A percentile compares a stretch with the other conserved stretches of the same genome.
phyloP scores from a whole-genome alignment of 1,140 invertebrate genomes.

The Chrysopa pallens region DNA sequence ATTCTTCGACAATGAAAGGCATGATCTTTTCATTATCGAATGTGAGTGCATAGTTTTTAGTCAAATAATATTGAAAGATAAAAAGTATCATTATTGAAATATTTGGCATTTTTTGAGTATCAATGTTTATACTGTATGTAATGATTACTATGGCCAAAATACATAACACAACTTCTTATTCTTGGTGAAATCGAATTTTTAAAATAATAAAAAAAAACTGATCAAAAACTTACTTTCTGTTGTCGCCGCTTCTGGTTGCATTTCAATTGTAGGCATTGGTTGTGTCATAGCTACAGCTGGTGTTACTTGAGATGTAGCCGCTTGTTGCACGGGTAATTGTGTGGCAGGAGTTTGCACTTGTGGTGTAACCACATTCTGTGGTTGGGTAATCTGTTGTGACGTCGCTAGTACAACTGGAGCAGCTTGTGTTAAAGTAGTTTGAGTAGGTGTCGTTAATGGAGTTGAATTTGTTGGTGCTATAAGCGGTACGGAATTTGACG shows the following conservation, averaged over 20 bases:
- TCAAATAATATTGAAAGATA: too few relatives aligned
- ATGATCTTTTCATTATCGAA: too few relatives aligned
- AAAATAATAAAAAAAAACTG: too few relatives aligned
- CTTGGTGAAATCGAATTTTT: too few relatives aligned
- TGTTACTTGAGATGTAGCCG: constrained; percentile 6
- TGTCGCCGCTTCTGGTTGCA: constrained; percentile 11
- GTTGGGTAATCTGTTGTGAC: constrained; percentile 6
- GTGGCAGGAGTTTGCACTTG: background rate
- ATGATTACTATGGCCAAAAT: too few relatives aligned
- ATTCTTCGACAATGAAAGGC: too few relatives aligned
- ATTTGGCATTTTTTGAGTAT: too few relatives aligned
- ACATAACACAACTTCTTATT: too few relatives aligned
- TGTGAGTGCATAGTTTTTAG: too few relatives aligned
- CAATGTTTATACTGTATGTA: too few relatives aligned
- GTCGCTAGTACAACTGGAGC: constrained; percentile 10
- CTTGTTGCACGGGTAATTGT: too few relatives aligned
- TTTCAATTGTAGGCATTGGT: constrained; percentile 5
- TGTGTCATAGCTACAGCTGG: background rate
- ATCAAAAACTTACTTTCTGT: constrained; percentile 12
- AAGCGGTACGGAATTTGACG: constrained; percentile 8
- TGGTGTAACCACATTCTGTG: constrained; percentile 7
- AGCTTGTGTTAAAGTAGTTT: constrained; percentile 12
- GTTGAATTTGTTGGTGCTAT: background rate
- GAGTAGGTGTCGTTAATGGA: background rate
- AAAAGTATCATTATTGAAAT: too few relatives aligned